These are phyloP conservation scores for Danio rerio DNA, from an alignment of 2,113 vertebrate genomes.

Conservation along the genomic window DNA sequence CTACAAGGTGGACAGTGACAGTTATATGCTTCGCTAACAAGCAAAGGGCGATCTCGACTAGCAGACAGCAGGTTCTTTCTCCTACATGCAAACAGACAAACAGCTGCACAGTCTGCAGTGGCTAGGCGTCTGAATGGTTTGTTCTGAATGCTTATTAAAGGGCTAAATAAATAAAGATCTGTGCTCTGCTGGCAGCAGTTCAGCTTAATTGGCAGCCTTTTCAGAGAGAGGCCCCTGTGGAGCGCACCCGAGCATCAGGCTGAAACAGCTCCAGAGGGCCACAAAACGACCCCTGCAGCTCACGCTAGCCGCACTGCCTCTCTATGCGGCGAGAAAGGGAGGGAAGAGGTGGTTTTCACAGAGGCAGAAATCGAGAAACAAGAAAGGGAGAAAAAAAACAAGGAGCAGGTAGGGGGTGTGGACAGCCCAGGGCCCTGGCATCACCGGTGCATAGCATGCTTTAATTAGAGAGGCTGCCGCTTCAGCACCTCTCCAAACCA, in stretches of 20 bases:
- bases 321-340: slow-evolving; percentile 45
- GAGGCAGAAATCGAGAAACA: not conserved
- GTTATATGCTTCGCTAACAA: slow-evolving; percentile 18
- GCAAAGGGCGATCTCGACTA: not conserved
- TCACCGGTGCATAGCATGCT: slow-evolving; percentile 70
- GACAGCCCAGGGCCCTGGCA: slow-evolving; percentile 58
- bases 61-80: slow-evolving; percentile 52
- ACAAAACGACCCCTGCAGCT: slow-evolving; percentile 67
- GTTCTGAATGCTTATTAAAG: slow-evolving; percentile 69
- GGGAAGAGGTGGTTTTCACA: slow-evolving; percentile 47
- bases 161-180: slow-evolving; percentile 72
- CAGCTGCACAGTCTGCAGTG: slow-evolving; percentile 53
- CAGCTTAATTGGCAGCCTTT: slow-evolving; percentile 74
- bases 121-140: slow-evolving; percentile 66
- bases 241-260: slow-evolving; percentile 61
- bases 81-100: slow-evolving; percentile 65
- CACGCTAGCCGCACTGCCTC: slow-evolving; percentile 66
- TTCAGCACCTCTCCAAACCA: slow-evolving; percentile 68
- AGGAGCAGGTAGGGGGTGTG: slow-evolving; percentile 59
- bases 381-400: slow-evolving; percentile 4
- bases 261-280: slow-evolving; percentile 66
- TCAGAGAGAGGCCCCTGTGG: slow-evolving; percentile 67
- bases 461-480: slow-evolving; percentile 74
- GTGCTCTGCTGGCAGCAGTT: slow-evolving; percentile 67
- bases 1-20: not conserved